Conservation (phyloP, 1,140 invertebrate genomes). For the Platyscapa corneri region DNA sequence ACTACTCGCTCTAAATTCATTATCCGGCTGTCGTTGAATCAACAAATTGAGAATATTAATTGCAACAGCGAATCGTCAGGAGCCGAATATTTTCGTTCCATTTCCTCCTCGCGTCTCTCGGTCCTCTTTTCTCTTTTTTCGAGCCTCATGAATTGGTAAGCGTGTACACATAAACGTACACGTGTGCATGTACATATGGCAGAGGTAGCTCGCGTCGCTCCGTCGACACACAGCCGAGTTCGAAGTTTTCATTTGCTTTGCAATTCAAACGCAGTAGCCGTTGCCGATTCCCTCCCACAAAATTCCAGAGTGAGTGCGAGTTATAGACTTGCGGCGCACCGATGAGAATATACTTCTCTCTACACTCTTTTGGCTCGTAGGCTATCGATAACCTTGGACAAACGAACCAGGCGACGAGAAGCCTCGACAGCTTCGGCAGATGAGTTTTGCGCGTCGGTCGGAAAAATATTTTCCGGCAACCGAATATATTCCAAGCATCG, state of each 20-base stretch:
- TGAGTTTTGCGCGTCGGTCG: background rate
- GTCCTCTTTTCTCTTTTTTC: background rate
- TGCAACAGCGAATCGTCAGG: background rate
- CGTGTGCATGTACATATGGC: background rate
- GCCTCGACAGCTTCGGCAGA: background rate
- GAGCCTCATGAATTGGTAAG: background rate
- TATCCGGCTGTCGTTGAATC: background rate
- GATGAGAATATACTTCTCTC: background rate
- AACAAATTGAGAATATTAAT: background rate
- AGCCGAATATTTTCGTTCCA: background rate
- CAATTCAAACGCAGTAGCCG: conserved; percentile 55
- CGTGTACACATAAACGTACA: background rate
- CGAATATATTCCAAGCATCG: conserved; percentile 22
- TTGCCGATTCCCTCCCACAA: conserved; percentile 41
- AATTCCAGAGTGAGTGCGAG: background rate
- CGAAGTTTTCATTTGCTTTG: conserved; percentile 58
- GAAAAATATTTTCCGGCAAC: conserved; percentile 8
- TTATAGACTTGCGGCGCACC: background rate
- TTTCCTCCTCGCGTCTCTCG: background rate
- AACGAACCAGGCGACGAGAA: background rate
- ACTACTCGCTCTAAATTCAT: background rate
- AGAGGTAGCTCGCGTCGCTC: background rate
- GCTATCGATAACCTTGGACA: conserved; percentile 25
- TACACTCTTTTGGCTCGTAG: background rate
- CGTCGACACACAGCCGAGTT: background rate